These are phyloP conservation scores for Cartodere bifasciata DNA, from an alignment of 2,888 invertebrate genomes.

Conservation along the genomic window DNA sequence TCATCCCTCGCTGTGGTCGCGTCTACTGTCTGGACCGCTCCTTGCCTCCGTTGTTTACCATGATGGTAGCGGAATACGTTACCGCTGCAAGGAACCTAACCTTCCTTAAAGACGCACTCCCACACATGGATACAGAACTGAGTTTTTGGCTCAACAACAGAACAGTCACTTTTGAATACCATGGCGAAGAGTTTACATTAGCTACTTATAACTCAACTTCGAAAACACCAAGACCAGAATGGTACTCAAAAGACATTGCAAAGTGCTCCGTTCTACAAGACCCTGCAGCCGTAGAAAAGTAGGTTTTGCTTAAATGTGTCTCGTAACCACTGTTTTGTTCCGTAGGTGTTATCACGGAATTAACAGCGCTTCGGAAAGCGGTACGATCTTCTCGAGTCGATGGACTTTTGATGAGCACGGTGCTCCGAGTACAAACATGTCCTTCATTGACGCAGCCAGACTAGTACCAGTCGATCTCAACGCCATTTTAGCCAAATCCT, in stretches of 20 bases:
- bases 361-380: conserved; percentile 69
- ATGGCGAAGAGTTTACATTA: conserved; percentile 40
- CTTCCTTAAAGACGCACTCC: conserved; percentile 47
- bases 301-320: too few species aligned
- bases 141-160: conserved; percentile 51
- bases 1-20: conserved; percentile 72
- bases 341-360: too few species aligned
- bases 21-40: conserved; percentile 63
- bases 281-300: conserved; percentile 30
- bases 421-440: conserved; percentile 39
- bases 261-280: conserved; percentile 37
- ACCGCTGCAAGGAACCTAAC: conserved; percentile 44
- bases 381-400: conserved; percentile 77
- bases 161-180: conserved; percentile 37
- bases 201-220: conserved; percentile 49
- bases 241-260: conserved; percentile 50
- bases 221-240: conserved; percentile 57
- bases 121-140: conserved; percentile 48
- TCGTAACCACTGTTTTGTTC: too few species aligned
- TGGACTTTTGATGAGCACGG: conserved; percentile 56
- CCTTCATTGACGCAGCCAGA: conserved; percentile 48
- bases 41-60: conserved; percentile 55
- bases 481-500: conserved; percentile 58
- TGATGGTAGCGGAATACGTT: conserved; percentile 44
- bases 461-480: conserved; percentile 80